Percentiles rank a stretch among this genome's conserved stretches.
These are phyloP conservation scores for Forbesichthys agassizii DNA, from an alignment of 2,113 vertebrate genomes.

Conservation along the genomic window DNA sequence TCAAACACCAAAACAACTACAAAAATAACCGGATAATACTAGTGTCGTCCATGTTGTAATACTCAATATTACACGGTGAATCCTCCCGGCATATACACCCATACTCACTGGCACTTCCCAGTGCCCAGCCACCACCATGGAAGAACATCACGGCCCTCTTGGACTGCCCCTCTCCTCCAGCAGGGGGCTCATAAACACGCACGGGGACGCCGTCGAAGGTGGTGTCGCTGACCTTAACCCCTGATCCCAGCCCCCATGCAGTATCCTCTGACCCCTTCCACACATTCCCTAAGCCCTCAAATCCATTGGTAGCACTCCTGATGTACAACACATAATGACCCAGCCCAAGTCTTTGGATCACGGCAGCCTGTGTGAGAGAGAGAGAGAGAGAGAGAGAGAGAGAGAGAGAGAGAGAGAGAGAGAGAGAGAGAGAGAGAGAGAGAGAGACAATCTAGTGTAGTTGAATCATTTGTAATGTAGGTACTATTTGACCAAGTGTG, in stretches of 20 bases:
- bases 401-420: not conserved
- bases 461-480: not conserved
- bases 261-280: not conserved
- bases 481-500: not conserved
- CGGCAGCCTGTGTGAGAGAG: conserved; percentile 70
- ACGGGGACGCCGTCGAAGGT: conserved; percentile 86
- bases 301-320: conserved; percentile 63
- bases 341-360: conserved; percentile 80
- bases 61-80: too few species aligned
- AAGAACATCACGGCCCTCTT: conserved; percentile 84
- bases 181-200: conserved; percentile 85
- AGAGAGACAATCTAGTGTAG: not conserved
- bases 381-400: conserved; percentile 10
- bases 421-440: too few species aligned
- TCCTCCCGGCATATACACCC: too few species aligned
- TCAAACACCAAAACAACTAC: too few species aligned
- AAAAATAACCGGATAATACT: too few species aligned
- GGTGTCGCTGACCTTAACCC: conserved; percentile 80
- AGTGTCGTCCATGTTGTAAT: too few species aligned
- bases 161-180: conserved; percentile 67
- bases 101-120: conserved; percentile 86
- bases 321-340: conserved; percentile 75
- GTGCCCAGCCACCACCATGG: conserved; percentile 93
- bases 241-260: conserved; percentile 45
- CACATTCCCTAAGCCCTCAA: conserved; percentile 67